phyloP scores from a whole-genome alignment of 2,113 vertebrate genomes.

The Megatriorchis doriae region DNA sequence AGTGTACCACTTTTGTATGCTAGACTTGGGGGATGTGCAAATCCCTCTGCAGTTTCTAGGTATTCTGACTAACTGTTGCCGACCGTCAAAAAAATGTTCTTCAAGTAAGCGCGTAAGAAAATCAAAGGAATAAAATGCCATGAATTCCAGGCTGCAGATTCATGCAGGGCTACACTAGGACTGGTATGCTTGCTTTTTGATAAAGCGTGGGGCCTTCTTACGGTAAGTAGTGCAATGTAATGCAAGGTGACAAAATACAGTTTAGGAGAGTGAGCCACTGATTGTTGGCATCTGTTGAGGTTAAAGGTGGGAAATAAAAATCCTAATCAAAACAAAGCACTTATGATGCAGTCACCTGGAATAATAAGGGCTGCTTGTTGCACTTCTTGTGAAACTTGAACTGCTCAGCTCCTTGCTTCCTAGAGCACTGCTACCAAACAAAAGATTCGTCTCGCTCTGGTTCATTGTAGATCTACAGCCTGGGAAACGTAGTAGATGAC shows the following conservation, averaged over 20 bases:
- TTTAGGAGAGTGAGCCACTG: background rate
- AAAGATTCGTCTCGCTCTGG: accelerated
- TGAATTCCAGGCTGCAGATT: constrained; percentile 30
- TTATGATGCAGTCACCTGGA: constrained; percentile 43
- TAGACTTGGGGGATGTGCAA: background rate
- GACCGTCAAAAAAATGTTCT: background rate
- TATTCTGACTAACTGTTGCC: background rate
- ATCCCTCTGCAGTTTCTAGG: background rate
- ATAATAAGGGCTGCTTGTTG: constrained; percentile 3
- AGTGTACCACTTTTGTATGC: background rate
- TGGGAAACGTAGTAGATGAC: background rate
- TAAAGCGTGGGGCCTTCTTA: constrained; percentile 3
- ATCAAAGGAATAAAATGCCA: constrained; percentile 26
- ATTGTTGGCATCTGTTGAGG: background rate
- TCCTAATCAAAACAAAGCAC: background rate
- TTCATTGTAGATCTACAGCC: background rate
- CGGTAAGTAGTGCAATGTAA: background rate
- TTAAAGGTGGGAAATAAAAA: constrained; percentile 44
- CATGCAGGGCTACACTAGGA: background rate
- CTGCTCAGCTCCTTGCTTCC: background rate
- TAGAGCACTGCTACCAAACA: background rate
- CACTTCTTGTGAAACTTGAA: background rate
- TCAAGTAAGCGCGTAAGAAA: background rate
- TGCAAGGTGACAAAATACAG: background rate
- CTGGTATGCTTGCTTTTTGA: constrained; percentile 19